Evolutionary conservation across 2,113 vertebrate species (phyloP).

Genomic region (Platichthys flesus): DNA sequence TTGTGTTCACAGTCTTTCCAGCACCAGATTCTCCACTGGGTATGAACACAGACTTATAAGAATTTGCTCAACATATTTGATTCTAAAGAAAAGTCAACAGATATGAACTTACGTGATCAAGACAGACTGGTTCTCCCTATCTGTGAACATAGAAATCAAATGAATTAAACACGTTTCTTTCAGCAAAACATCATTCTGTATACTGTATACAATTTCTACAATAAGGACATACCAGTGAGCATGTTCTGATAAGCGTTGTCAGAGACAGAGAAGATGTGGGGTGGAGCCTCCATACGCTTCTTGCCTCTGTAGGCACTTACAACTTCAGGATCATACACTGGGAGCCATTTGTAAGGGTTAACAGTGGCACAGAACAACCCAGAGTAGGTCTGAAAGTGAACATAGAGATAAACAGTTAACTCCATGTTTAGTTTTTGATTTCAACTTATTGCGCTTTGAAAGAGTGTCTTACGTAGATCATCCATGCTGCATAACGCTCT

Average conservation of each 20-base stretch:
- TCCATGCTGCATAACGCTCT: conserved; percentile 91
- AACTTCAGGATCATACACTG: conserved; percentile 69
- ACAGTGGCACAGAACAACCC: conserved; percentile 74
- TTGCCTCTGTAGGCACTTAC: conserved; percentile 74
- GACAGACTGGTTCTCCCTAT: conserved; percentile 75
- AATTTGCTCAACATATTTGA: background rate
- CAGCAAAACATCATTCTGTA: background rate
- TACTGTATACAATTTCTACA: background rate
- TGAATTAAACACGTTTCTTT: background rate
- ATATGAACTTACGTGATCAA: conserved; percentile 70
- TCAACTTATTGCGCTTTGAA: background rate
- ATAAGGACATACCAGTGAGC: conserved; percentile 53
- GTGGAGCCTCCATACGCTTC: conserved; percentile 77
- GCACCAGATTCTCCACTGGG: conserved; percentile 76
- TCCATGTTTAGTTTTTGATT: background rate
- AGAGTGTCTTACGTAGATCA: conserved; percentile 88
- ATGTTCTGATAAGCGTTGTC: conserved; percentile 75
- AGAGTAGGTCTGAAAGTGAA: conserved; percentile 70
- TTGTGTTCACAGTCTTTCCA: conserved; percentile 78
- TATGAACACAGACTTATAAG: conserved; percentile 30
- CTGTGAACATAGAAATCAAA: conserved; percentile 35
- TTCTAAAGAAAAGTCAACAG: background rate
- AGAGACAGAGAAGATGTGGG: conserved; percentile 77
- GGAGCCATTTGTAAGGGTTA: conserved; percentile 76
- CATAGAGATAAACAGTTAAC: background rate